These are phyloP conservation scores for Enchytraeus crypticus DNA, from an alignment of 2,888 invertebrate genomes.

Conservation along the genomic window DNA sequence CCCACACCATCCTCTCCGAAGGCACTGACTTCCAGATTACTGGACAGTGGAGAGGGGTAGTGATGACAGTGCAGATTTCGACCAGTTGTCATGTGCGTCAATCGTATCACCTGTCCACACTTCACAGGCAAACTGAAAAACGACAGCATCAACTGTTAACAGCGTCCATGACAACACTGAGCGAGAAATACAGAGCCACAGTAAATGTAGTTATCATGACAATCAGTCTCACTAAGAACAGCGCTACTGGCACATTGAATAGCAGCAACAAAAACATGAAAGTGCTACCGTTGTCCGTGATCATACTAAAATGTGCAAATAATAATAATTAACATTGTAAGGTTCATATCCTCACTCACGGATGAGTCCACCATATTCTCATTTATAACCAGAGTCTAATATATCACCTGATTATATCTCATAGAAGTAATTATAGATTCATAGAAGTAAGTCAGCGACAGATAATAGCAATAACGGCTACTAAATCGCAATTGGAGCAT, in stretches of 20 bases:
- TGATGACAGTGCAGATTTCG: constrained; percentile 94
- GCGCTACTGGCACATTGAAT: neutral
- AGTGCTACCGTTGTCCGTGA: neutral
- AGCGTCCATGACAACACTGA: neutral
- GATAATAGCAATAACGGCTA: no score
- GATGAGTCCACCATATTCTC: no score
- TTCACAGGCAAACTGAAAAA: constrained; percentile 66
- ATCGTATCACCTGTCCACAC: constrained; percentile 74
- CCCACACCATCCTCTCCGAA: constrained; percentile 64
- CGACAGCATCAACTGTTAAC: neutral
- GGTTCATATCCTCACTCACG: no score
- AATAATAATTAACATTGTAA: no score
- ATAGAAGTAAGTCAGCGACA: no score
- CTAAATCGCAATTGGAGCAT: no score
- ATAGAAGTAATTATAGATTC: no score
- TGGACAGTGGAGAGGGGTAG: constrained; percentile 86
- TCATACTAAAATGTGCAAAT: no score
- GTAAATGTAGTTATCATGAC: neutral
- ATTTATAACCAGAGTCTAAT: no score
- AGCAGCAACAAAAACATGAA: neutral
- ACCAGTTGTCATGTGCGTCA: constrained; percentile 80
- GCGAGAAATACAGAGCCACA: neutral
- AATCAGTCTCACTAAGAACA: neutral
- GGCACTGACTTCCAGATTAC: constrained; percentile 89
- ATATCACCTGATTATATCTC: no score